Conservation (phyloP, 2,797 vertebrate species). For the Pseudochaenichthys georgianus region DNA sequence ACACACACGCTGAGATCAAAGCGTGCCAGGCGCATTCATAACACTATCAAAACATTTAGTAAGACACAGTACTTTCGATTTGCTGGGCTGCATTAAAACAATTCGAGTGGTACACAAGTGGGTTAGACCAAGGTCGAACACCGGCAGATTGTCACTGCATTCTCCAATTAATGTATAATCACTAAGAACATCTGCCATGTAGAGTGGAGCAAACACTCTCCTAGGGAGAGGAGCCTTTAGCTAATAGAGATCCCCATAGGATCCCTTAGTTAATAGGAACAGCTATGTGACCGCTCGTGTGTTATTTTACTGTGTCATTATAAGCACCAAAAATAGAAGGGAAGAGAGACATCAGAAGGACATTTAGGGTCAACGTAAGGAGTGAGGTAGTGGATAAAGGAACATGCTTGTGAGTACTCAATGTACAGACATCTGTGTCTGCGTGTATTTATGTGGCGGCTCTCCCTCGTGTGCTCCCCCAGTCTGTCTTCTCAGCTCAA, state of each 20-base stretch:
- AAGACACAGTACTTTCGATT: slow-evolving; percentile 32
- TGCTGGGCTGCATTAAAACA: slow-evolving; percentile 55
- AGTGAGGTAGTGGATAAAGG: slow-evolving; percentile 18
- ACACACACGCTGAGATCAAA: slow-evolving; percentile 49
- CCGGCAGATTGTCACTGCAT: slow-evolving; percentile 67
- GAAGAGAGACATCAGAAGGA: slow-evolving; percentile 49
- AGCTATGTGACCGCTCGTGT: slow-evolving; percentile 43
- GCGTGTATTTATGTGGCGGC: slow-evolving; percentile 32
- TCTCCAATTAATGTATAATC: slow-evolving; percentile 79
- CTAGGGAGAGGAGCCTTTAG: slow-evolving; percentile 64
- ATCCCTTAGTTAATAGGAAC: slow-evolving; percentile 72
- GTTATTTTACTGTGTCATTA: slow-evolving; percentile 44
- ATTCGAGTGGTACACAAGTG: slow-evolving; percentile 46
- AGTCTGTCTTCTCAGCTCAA: slow-evolving; percentile 45
- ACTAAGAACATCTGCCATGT: slow-evolving; percentile 78
- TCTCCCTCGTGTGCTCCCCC: slow-evolving; percentile 16
- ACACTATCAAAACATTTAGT: slow-evolving; percentile 46
- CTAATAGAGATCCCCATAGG: slow-evolving; percentile 64
- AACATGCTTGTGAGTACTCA: slow-evolving; percentile 15
- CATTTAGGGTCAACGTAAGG: slow-evolving; percentile 39
- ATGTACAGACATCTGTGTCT: slow-evolving; percentile 32
- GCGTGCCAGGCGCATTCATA: slow-evolving; percentile 41
- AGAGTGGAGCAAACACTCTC: slow-evolving; percentile 69
- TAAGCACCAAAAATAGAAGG: slow-evolving; percentile 33
- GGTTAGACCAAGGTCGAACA: slow-evolving; percentile 65